phyloP scores from a whole-genome alignment of 2,888 invertebrate genomes.

The Idaea aversata region DNA sequence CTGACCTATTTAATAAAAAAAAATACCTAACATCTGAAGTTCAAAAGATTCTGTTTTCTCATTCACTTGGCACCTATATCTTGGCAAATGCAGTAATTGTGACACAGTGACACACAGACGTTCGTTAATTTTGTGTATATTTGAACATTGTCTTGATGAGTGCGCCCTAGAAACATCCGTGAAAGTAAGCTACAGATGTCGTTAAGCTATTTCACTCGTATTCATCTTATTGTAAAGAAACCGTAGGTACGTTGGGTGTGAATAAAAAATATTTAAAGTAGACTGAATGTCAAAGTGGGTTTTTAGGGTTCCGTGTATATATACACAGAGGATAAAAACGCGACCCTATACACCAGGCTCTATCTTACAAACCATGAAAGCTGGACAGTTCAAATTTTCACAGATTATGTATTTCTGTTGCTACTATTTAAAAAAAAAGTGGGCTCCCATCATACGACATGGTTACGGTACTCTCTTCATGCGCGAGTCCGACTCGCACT shows the following conservation, averaged over 20 bases:
- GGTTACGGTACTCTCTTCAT: too few species aligned
- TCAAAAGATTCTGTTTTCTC: slow-evolving; percentile 8
- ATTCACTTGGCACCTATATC: slow-evolving; percentile 10
- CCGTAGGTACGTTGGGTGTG: background rate
- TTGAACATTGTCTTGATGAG: slow-evolving; percentile 26
- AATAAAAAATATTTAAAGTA: background rate
- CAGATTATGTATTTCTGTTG: too few species aligned
- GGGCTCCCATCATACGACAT: too few species aligned
- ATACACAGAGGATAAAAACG: too few species aligned
- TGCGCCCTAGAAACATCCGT: slow-evolving; percentile 25
- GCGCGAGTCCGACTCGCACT: too few species aligned
- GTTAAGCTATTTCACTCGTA: background rate
- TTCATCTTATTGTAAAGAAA: background rate
- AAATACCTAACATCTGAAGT: background rate
- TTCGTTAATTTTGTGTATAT: slow-evolving; percentile 25
- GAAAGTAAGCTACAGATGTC: slow-evolving; percentile 20
- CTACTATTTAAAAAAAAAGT: too few species aligned
- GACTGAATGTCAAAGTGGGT: too few species aligned
- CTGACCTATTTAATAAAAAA: too few species aligned
- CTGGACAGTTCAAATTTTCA: too few species aligned
- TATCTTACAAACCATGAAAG: too few species aligned
- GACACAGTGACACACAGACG: slow-evolving; percentile 21
- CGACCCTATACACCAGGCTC: too few species aligned
- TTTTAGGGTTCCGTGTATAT: too few species aligned
- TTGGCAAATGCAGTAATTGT: slow-evolving; percentile 26